Evolutionary conservation across 1,140 invertebrate species (phyloP).

Genomic region (Plutomurus gul): DNA sequence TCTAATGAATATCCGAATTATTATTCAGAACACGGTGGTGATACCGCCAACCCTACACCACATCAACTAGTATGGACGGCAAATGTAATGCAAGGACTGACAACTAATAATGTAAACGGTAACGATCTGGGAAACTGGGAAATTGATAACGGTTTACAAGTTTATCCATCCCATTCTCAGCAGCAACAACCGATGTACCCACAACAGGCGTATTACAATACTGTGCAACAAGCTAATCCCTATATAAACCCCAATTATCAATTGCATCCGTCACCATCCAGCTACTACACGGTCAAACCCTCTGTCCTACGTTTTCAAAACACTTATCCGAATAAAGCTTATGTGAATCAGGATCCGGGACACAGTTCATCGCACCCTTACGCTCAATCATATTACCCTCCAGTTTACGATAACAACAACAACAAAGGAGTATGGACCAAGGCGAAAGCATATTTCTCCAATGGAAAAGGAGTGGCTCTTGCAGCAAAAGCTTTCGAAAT

Average conservation of each 20-base stretch:
- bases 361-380: not conserved
- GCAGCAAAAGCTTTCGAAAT: slow-evolving; percentile 34
- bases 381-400: not conserved
- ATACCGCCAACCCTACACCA: no score
- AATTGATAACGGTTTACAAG: no score
- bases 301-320: not conserved
- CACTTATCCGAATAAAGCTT: no score
- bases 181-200: not conserved
- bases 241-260: not conserved
- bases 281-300: not conserved
- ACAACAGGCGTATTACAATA: not conserved
- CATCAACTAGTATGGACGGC: no score
- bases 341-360: not conserved
- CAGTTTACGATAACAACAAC: not conserved
- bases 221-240: not conserved
- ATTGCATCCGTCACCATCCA: not conserved
- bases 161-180: no score
- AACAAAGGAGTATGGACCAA: not conserved
- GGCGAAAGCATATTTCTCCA: not conserved
- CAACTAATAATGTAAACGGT: no score
- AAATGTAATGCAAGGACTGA: no score
- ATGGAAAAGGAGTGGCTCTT: not conserved
- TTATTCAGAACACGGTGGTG: no score
- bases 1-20: no score
- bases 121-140: no score